These are phyloP conservation scores for Maniola jurtina DNA, from an alignment of 1,140 invertebrate genomes.

Conservation along the genomic window DNA sequence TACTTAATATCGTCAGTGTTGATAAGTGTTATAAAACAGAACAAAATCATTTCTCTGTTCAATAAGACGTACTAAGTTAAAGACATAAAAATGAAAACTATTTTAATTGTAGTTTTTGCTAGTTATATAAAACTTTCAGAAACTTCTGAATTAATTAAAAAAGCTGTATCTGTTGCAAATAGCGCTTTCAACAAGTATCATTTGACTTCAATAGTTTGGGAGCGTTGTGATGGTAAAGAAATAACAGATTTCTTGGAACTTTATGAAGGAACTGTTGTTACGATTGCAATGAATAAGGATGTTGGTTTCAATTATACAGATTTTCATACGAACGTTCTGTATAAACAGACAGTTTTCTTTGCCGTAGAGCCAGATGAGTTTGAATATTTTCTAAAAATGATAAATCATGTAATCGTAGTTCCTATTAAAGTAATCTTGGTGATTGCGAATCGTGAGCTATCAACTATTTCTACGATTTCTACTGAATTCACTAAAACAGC, in stretches of 20 bases:
- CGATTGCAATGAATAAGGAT: slow-evolving; percentile 16
- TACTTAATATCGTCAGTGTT: not conserved
- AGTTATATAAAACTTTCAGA: slow-evolving; percentile 4
- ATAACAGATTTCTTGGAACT: slow-evolving; percentile 27
- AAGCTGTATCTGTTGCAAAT: slow-evolving; percentile 28
- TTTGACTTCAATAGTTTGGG: slow-evolving; percentile 21
- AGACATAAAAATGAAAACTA: not conserved
- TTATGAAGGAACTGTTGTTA: slow-evolving; percentile 33
- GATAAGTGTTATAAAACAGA: not conserved
- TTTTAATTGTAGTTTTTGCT: not conserved
- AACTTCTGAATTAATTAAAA: slow-evolving; percentile 19
- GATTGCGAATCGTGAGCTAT: slow-evolving; percentile 21
- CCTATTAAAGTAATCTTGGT: slow-evolving; percentile 45
- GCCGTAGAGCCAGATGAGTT: slow-evolving; percentile 37
- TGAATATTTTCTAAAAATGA: slow-evolving; percentile 32
- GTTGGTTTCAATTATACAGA: not conserved
- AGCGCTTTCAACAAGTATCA: slow-evolving; percentile 17
- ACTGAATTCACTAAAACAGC: slow-evolving; percentile 39
- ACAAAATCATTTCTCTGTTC: not conserved
- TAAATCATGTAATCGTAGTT: slow-evolving; percentile 33
- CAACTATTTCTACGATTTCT: not conserved
- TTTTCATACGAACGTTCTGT: slow-evolving; percentile 33
- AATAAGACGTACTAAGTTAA: not conserved
- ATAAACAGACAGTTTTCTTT: slow-evolving; percentile 45
- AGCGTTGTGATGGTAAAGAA: not conserved